Evolutionary conservation across 2,888 invertebrate species (phyloP).

Genomic region (Criorhina ranunculi): DNA sequence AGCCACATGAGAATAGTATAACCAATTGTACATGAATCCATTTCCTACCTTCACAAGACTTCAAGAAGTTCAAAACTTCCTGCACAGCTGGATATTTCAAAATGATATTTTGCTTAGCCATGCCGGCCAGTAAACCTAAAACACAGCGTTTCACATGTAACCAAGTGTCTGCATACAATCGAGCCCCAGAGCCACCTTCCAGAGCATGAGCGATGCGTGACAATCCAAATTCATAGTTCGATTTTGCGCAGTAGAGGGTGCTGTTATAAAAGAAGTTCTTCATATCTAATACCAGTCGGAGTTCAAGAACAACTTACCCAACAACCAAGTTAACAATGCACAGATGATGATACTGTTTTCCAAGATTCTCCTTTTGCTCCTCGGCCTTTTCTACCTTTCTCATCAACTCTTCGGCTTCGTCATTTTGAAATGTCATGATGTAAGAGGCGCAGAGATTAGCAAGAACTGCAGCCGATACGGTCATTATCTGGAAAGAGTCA

Average conservation of each 20-base stretch:
- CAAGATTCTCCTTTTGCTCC: slow-evolving; percentile 93
- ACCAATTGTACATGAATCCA: not conserved
- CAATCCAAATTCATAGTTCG: slow-evolving; percentile 99
- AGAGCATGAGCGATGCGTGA: slow-evolving; percentile 98
- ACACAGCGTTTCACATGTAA: slow-evolving; percentile 98
- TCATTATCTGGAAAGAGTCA: slow-evolving; percentile 88
- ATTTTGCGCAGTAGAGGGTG: slow-evolving; percentile 98
- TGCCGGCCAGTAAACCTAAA: slow-evolving; percentile 92
- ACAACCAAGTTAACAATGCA: slow-evolving; percentile 99
- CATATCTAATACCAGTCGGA: not conserved
- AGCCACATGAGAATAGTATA: not conserved
- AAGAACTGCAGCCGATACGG: slow-evolving; percentile 98
- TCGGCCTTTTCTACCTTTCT: slow-evolving; percentile 99
- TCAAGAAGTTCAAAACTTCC: slow-evolving; percentile 93
- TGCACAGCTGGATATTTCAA: slow-evolving; percentile 91
- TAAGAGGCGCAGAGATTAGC: slow-evolving; percentile 99
- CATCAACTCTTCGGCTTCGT: slow-evolving; percentile 99
- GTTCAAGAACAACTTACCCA: slow-evolving; percentile 86
- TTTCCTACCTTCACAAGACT: slow-evolving; percentile 91
- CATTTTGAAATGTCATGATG: slow-evolving; percentile 99
- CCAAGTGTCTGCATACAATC: slow-evolving; percentile 99
- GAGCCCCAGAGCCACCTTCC: slow-evolving; percentile 85
- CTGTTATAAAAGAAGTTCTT: slow-evolving; percentile 82
- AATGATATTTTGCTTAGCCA: slow-evolving; percentile 93
- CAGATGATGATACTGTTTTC: slow-evolving; percentile 97